Percentiles rank a stretch among this genome's conserved stretches.
Evolutionary conservation across 2,888 invertebrate genomes (phyloP).

Genomic region (Synergus laeviventris): DNA sequence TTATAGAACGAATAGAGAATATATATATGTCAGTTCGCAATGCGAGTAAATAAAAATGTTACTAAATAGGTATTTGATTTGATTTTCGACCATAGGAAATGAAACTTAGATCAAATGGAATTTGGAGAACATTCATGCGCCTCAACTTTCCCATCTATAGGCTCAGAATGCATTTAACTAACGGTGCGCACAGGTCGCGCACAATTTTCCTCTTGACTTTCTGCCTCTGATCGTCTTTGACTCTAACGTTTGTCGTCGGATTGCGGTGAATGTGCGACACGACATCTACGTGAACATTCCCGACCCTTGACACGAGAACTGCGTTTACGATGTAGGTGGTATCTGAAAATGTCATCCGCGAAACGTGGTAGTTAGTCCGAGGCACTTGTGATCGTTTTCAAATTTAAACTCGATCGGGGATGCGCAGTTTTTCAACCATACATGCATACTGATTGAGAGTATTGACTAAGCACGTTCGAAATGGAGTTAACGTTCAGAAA

Average conservation of each 20-base stretch:
- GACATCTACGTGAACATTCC: conserved; percentile 7
- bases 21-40: too few species aligned
- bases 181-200: not conserved
- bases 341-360: not conserved
- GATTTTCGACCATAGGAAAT: too few species aligned
- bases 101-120: too few species aligned
- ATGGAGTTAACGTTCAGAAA: conserved; percentile 21
- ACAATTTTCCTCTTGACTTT: conserved; percentile 3
- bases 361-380: not conserved
- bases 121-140: too few species aligned
- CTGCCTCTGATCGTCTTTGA: not conserved
- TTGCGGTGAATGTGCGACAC: not conserved
- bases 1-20: too few species aligned
- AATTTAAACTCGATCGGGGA: not conserved
- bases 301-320: conserved; percentile 1
- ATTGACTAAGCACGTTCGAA: conserved; percentile 36
- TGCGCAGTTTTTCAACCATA: not conserved
- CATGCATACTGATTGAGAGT: not conserved
- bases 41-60: too few species aligned
- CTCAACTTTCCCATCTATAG: not conserved
- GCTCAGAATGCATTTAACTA: conserved; percentile 1
- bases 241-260: not conserved
- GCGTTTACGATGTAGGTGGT: conserved; percentile 9
- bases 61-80: too few species aligned
- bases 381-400: not conserved